These are phyloP conservation scores for Eupeodes corollae DNA, from an alignment of 1,140 invertebrate species.

Conservation along the genomic window DNA sequence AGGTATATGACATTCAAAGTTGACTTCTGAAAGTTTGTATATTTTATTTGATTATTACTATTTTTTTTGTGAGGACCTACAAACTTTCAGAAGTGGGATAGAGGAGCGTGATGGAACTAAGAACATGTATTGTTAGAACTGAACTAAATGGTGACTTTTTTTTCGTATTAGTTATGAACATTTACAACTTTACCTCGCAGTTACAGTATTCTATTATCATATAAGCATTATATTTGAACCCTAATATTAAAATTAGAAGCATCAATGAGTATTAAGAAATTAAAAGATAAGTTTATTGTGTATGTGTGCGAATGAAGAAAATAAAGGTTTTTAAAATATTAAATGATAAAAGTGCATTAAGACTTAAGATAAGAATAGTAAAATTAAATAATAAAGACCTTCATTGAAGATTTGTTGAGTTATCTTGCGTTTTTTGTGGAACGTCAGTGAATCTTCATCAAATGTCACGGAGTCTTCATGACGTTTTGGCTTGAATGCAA, in stretches of 20 bases:
- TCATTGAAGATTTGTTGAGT: slow-evolving; percentile 38
- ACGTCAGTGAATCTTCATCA: slow-evolving; percentile 36
- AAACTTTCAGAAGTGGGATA: no score
- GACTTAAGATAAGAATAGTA: slow-evolving; percentile 1
- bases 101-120: no score
- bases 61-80: no score
- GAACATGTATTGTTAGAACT: no score
- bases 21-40: no score
- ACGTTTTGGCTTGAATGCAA: slow-evolving; percentile 40
- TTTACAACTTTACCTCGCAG: slow-evolving; percentile 19
- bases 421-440: slow-evolving; percentile 52
- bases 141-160: no score
- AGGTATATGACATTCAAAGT: no score
- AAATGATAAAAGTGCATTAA: slow-evolving; percentile 2
- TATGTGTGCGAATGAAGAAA: background rate
- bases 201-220: slow-evolving; percentile 33
- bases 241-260: background rate
- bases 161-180: no score
- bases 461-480: slow-evolving; percentile 32
- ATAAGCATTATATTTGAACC: slow-evolving; percentile 21
- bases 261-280: background rate
- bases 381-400: slow-evolving; percentile 40
- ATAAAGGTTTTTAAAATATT: slow-evolving; percentile 4
- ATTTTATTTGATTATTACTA: no score
- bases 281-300: background rate